phyloP scores from a whole-genome alignment of 2,113 vertebrate species.

The Martes martes region DNA sequence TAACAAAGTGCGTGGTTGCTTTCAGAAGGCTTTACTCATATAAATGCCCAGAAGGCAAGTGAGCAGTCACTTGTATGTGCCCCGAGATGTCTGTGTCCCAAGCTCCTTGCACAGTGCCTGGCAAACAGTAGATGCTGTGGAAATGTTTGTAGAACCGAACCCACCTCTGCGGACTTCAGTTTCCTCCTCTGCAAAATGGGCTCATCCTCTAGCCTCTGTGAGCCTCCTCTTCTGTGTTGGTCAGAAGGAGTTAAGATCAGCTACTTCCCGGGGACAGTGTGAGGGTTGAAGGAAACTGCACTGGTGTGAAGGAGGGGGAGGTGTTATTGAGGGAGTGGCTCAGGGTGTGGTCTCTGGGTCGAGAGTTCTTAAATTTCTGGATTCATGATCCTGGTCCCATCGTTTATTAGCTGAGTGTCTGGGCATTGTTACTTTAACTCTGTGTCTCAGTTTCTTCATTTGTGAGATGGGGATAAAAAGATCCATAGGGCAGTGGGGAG shows the following conservation, averaged over 20 bases:
- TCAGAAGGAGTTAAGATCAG: neutral
- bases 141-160: neutral
- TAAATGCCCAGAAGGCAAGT: neutral
- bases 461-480: neutral
- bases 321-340: neutral
- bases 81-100: neutral
- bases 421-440: neutral
- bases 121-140: neutral
- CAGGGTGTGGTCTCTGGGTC: neutral
- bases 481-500: neutral
- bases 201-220: neutral
- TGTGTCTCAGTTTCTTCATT: constrained; percentile 1
- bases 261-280: neutral
- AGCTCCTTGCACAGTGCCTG: neutral
- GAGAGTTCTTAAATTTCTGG: neutral
- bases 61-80: neutral
- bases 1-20: neutral
- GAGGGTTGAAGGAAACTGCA: neutral
- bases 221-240: neutral
- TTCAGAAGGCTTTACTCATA: neutral
- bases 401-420: neutral
- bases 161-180: neutral
- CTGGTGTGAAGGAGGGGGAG: neutral
- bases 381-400: neutral
- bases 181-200: neutral